Percentiles rank a stretch among this genome's conserved stretches.
Evolutionary conservation across 2,888 invertebrate genomes (phyloP).

Genomic region (Troides aeacus): DNA sequence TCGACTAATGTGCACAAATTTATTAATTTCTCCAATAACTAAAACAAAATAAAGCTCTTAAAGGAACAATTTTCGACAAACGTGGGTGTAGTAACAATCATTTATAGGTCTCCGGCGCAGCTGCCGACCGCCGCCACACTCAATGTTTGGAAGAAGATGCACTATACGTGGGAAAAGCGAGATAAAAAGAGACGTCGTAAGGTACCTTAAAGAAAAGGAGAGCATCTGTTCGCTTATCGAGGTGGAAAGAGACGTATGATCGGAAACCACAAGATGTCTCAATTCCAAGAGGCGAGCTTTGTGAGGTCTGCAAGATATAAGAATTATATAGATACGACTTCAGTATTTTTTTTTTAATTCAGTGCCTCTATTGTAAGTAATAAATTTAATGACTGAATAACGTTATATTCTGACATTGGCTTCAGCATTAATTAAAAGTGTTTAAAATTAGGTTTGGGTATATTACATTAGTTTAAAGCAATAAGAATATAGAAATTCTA

Average conservation of each 20-base stretch:
- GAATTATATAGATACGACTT: slow-evolving; percentile 24
- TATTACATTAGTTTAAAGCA: too few relatives aligned
- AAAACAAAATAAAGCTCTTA: slow-evolving; percentile 46
- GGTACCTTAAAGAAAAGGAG: slow-evolving; percentile 70
- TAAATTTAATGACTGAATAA: background rate
- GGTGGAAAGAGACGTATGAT: slow-evolving; percentile 69
- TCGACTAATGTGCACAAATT: background rate
- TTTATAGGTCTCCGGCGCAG: slow-evolving; percentile 74
- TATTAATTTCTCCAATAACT: background rate
- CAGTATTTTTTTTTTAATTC: background rate
- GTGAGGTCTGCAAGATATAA: slow-evolving; percentile 68
- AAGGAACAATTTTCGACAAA: slow-evolving; percentile 49
- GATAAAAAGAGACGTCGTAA: slow-evolving; percentile 64
- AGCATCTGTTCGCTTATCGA: slow-evolving; percentile 48
- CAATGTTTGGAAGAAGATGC: slow-evolving; percentile 78
- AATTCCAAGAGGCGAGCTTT: slow-evolving; percentile 76
- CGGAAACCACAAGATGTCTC: slow-evolving; percentile 81
- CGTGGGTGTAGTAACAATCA: slow-evolving; percentile 64
- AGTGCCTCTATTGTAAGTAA: background rate
- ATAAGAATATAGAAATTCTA: too few relatives aligned
- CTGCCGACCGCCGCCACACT: slow-evolving; percentile 66
- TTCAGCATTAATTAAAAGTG: background rate
- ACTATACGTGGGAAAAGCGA: slow-evolving; percentile 68
- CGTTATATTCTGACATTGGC: background rate
- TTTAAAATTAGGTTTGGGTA: background rate